phyloP scores from a whole-genome alignment of 2,888 invertebrate genomes.

The Amphipyra berbera region DNA sequence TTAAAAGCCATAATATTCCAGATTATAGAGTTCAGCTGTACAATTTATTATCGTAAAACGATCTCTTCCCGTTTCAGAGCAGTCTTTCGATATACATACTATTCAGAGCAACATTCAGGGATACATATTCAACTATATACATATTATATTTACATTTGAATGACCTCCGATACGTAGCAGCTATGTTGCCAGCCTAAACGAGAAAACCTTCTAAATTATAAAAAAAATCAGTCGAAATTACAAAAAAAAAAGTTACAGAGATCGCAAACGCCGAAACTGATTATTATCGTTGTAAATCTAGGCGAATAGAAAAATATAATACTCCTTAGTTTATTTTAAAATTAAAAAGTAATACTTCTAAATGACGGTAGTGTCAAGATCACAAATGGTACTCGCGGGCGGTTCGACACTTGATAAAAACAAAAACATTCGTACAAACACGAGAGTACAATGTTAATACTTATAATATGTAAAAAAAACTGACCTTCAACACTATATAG shows the following conservation, averaged over 20 bases:
- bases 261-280: conserved; percentile 65
- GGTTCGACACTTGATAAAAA: conserved; percentile 17
- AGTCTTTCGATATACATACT: conserved; percentile 62
- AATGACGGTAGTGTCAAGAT: conserved; percentile 57
- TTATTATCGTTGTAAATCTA: conserved; percentile 70
- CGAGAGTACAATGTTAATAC: background rate
- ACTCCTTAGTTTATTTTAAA: conserved; percentile 60
- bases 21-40: conserved; percentile 44
- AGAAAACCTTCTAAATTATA: conserved; percentile 53
- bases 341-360: conserved; percentile 67
- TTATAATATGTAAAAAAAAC: background rate
- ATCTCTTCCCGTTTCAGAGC: conserved; percentile 49
- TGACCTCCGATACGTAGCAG: conserved; percentile 56
- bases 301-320: conserved; percentile 73
- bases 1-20: conserved; percentile 15
- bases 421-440: background rate
- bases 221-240: conserved; percentile 81
- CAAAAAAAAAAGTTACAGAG: conserved; percentile 71
- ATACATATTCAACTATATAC: conserved; percentile 65
- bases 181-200: conserved; percentile 56
- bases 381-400: conserved; percentile 52
- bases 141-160: conserved; percentile 68
- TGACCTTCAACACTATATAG: background rate
- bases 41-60: conserved; percentile 23
- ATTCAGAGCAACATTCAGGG: conserved; percentile 51